These are phyloP conservation scores for Hemiscyllium ocellatum DNA, from an alignment of 2,113 vertebrate species.

Conservation along the genomic window DNA sequence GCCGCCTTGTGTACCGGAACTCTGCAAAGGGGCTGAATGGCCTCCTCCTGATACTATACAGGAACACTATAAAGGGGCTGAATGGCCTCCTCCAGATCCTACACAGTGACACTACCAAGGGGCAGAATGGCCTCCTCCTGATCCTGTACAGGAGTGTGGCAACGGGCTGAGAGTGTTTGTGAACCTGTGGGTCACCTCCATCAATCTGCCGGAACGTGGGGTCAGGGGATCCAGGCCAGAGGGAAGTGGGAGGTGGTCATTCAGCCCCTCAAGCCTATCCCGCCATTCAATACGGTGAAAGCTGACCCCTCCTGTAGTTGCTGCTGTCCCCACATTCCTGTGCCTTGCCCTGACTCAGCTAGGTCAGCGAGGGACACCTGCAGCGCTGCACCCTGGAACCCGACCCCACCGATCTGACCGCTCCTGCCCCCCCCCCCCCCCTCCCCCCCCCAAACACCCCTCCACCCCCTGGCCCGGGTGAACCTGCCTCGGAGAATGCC, in stretches of 20 bases:
- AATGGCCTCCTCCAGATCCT: neutral
- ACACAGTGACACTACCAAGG: neutral
- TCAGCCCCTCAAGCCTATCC: neutral
- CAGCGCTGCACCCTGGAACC: neutral
- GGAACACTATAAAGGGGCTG: neutral
- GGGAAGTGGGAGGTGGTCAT: neutral
- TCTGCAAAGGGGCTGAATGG: neutral
- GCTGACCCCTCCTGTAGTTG: no score
- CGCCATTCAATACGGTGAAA: neutral
- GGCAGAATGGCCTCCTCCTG: neutral
- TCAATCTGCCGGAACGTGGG: no score
- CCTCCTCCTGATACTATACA: neutral
- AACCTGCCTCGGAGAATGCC: slow-evolving; percentile 50
- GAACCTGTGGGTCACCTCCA: no score
- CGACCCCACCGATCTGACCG: neutral
- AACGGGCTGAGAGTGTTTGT: neutral
- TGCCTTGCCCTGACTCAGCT: no score
- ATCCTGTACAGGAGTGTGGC: neutral
- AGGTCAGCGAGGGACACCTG: neutral
- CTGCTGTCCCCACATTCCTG: no score
- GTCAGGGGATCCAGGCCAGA: no score
- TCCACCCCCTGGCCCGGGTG: fast-evolving
- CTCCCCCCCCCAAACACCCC: neutral
- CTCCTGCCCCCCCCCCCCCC: slow-evolving; percentile 51
- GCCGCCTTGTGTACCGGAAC: neutral